Evolutionary conservation across 2,888 invertebrate genomes (phyloP).

Genomic region (Tethea ocularis): DNA sequence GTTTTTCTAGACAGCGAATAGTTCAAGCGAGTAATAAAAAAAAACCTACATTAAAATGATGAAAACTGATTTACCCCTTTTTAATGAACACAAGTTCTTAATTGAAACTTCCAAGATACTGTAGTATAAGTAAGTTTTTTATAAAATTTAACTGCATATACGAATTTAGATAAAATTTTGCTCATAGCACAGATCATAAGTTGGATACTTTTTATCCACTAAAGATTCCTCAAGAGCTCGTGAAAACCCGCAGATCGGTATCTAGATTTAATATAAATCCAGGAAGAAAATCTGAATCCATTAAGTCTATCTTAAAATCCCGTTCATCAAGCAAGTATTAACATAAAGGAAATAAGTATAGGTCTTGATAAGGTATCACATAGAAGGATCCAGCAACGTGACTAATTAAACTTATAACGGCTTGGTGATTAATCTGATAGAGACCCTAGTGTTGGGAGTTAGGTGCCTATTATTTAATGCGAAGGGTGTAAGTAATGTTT

Average conservation of each 20-base stretch:
- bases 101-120: too few species aligned
- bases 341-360: neutral
- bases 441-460: neutral
- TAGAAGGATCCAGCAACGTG: slow-evolving; percentile 3
- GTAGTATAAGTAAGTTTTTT: too few species aligned
- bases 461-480: neutral
- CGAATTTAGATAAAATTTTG: too few species aligned
- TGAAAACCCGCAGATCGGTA: neutral
- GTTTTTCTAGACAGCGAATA: too few species aligned
- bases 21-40: too few species aligned
- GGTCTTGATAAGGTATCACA: neutral
- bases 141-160: too few species aligned
- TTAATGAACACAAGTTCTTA: too few species aligned
- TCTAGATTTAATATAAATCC: neutral
- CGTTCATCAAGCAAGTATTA: neutral
- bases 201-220: too few species aligned
- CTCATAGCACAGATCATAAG: too few species aligned
- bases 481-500: too few species aligned
- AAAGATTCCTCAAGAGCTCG: neutral
- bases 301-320: neutral
- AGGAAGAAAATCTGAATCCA: neutral
- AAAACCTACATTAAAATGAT: too few species aligned
- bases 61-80: too few species aligned
- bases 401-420: slow-evolving; percentile 8
- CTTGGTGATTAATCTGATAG: neutral